Base-by-base conservation (phyloP, 1,140 invertebrate species). In the Brachionus asplanchnoidis region DNA sequence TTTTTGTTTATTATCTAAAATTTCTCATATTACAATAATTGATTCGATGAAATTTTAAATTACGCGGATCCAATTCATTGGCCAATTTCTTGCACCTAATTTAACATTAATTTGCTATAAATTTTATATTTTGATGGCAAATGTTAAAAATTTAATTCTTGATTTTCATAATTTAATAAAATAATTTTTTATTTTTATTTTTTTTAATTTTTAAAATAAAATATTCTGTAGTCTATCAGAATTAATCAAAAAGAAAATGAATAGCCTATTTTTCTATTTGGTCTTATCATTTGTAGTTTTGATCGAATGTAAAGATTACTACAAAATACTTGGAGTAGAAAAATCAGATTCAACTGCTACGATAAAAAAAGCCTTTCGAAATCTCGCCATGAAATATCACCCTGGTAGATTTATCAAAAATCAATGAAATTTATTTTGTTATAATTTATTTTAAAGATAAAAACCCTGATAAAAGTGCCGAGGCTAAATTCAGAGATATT, bases 351-450 rank as follows among this genome's bases (percentile, higher is more conserved):
- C 92, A 66, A 96, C 98, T 85, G 97, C 98, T 12, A 36, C 40
- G 32, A 84, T 84, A 50, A 84, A 84, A 73, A 90, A 91, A 85
- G 91, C 89, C 1, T 99, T 99, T 88, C 92, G 96, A 85, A 98
- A 98, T 91, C 92, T 99, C 11, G 97, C 97, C 11, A 90, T 99
- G 1, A 98, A 99, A 91, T 99, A 97, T 89, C 98, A 99, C 89
- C 97, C 97, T n/a, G 97, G 99, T 89, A 99, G 99, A 17, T 68
- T 23, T n/a, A 14, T 42, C 32, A 0, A 42, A 42, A 11, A 20
- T 40, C 4, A 17, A 3, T n/a, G 40, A n/a, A 40, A 68, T 32
- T 28, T n/a, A 36, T 23, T 20, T 32, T 8, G n/a, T 6, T 32
- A 17, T 17, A 17, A 75, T 6, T 73, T 75, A 20, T 20, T 46